These are phyloP conservation scores for Porites australiensis DNA, from an alignment of 64 coral and sea anemone genomes.

Conservation along the genomic window DNA sequence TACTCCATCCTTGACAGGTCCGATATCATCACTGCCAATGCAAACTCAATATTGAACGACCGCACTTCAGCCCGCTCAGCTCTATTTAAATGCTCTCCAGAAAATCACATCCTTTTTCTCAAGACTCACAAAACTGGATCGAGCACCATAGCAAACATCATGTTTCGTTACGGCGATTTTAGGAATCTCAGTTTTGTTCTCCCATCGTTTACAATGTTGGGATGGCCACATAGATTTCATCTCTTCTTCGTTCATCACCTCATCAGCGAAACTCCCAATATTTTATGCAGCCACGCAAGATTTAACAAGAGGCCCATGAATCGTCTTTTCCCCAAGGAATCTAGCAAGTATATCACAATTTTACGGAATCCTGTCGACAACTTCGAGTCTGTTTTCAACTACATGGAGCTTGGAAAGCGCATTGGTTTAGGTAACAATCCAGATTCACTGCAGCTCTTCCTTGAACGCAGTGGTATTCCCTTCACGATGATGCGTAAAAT, in stretches of 20 bases:
- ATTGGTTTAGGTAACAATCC: not conserved
- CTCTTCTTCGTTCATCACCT: not conserved
- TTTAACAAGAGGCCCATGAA: constrained; percentile 76
- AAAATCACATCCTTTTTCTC: not conserved
- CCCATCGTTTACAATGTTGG: not conserved
- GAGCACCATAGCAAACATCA: not conserved
- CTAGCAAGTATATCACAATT: constrained; percentile 74
- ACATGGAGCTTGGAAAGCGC: constrained; percentile 42
- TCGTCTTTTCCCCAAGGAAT: constrained; percentile 44
- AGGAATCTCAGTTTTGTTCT: constrained; percentile 31
- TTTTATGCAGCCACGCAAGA: constrained; percentile 91
- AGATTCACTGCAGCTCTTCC: not conserved
- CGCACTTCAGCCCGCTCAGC: no score
- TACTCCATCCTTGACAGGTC: not conserved
- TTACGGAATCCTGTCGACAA: constrained; percentile 73
- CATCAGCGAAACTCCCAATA: constrained; percentile 18
- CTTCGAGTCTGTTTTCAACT: constrained; percentile 80
- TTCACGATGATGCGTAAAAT: not conserved
- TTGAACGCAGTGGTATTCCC: not conserved
- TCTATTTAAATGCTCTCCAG: not conserved
- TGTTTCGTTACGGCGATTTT: not conserved
- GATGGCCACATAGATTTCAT: constrained; percentile 40
- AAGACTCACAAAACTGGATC: constrained; percentile 8
- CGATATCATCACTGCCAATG: not conserved
- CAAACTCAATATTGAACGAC: not conserved